Evolutionary conservation across 1,140 invertebrate species (phyloP), one percentile per base, ranked within the genome.

Genomic region (Nymphalis io): DNA sequence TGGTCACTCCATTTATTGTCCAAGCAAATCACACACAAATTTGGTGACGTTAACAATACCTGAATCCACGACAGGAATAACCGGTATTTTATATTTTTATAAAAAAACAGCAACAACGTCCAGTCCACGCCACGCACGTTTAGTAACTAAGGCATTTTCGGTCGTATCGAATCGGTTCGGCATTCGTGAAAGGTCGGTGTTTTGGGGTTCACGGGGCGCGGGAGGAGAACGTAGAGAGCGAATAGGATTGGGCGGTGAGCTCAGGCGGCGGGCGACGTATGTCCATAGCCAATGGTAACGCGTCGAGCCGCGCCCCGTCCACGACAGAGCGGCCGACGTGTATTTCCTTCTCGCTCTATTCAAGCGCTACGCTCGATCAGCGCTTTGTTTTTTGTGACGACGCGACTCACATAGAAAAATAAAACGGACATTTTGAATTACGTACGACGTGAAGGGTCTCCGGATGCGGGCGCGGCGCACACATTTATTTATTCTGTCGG

Each of bases 91-190:
- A 44, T 71, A 62, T 72, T 79, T 80, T 82, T 72, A 74, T 68
- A 72, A 78, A 84, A 58, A 53, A 64, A 59, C 77, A 69, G 75
- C 79, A 79, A 87, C 84, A 86, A 78, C 89, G 86, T 84, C 88
- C 75, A 74, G 67, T 64, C 82, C 74, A 79, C 82, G 79, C 67
- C 67, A 72, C 86, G 85, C 81, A 83, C 81, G 84, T 79, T 83
- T 88, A 88, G 88, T 91, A 91, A 91, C 89, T 91, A 91, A 91
- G 87, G 87, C 84, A 89, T 86, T 88, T 90, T 89, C 85, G 87
- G 88, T 91, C 89, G 89, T 90, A 83, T 88, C 82, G 83, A 88
- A 89, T 91, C 89, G 89, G 85, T 79, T 79, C 82, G 80, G 83
- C 79, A 85, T 84, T 91, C 89, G 89, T 91, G 88, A 87, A 87